Evolutionary conservation across 2,797 vertebrate species (phyloP), one percentile per base, ranked within the genome.

Genomic region (Botia almorhae): DNA sequence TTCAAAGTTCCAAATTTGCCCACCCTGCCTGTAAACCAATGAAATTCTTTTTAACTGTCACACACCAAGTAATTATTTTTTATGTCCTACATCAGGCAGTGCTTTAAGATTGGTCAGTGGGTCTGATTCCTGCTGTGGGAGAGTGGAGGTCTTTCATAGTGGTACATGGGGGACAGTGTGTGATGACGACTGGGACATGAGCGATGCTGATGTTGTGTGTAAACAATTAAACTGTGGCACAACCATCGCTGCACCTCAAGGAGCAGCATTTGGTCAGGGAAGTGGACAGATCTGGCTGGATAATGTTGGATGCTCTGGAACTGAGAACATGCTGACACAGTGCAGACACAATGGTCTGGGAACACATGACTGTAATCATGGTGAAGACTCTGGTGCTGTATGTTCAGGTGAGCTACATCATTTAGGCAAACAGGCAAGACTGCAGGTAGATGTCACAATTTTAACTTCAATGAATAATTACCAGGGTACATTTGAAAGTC

Each of bases 381-480:
- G 0, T 2, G 13, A 82, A 48, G 80, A 82, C 76, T 43, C 67
- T 76, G 83, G 80, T 72, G 83, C 79, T 72, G 60, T 53, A n/a
- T 83, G 82, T 46, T 70, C 21, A 19, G n/a, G 64, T 63, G 39
- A 56, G 23, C 7, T 8, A 74, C 48, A 61, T 64, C 19, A 60
- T 23, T 60, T 11, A 11, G 55, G 10, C 12, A 55, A n/a, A 17
- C 3, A n/a, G 51, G 51, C 5, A 5, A 55, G 51, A 55, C 16
- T 55, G 16, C 16, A n/a, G 16, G 1, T n/a, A n/a, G 51, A 55
- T 55, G 48, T 50, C 48, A 12, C 1, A 50, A n/a, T n/a, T 29
- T 29, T 29, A 2, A 29, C 29, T 29, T 4, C 29, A 29, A 4
- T 29, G 29, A 29, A 29, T 29, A 29, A 2, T 29, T 29, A 29